Evolutionary conservation across 2,888 invertebrate species (phyloP).

Genomic region (Tipula lateralis): DNA sequence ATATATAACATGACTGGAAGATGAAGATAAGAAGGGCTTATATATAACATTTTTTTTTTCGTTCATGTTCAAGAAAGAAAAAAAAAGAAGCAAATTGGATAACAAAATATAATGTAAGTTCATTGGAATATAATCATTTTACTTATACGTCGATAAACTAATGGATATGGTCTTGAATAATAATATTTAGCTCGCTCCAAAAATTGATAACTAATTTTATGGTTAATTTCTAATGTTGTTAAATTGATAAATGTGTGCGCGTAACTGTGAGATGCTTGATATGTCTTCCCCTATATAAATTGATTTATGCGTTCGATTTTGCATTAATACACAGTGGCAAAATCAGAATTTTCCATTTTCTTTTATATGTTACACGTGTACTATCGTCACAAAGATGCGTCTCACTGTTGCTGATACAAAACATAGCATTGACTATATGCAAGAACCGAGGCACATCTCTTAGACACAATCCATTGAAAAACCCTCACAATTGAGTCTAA

Average conservation of each 20-base stretch:
- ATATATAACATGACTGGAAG: constrained; percentile 2
- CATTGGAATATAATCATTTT: constrained; percentile 24
- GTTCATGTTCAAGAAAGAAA: neutral
- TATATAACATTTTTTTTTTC: neutral
- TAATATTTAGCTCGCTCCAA: neutral
- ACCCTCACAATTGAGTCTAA: no score
- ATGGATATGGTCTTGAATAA: constrained; percentile 24
- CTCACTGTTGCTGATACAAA: no score
- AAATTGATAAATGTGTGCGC: neutral
- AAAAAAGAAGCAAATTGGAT: neutral
- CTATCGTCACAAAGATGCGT: no score
- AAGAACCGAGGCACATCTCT: no score
- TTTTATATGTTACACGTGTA: no score
- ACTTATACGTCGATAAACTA: constrained; percentile 24
- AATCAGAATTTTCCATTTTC: no score
- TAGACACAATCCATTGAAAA: no score
- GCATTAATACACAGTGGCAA: no score
- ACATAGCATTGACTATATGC: no score
- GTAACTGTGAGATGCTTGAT: neutral
- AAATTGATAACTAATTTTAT: constrained; percentile 24
- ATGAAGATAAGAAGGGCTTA: constrained; percentile 16
- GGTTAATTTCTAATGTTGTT: constrained; percentile 5
- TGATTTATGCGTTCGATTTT: neutral
- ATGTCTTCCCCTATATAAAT: neutral
- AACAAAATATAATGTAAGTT: constrained; percentile 24